phyloP scores from a whole-genome alignment of 2,888 invertebrate species.

The Eristalinus sepulchralis region DNA sequence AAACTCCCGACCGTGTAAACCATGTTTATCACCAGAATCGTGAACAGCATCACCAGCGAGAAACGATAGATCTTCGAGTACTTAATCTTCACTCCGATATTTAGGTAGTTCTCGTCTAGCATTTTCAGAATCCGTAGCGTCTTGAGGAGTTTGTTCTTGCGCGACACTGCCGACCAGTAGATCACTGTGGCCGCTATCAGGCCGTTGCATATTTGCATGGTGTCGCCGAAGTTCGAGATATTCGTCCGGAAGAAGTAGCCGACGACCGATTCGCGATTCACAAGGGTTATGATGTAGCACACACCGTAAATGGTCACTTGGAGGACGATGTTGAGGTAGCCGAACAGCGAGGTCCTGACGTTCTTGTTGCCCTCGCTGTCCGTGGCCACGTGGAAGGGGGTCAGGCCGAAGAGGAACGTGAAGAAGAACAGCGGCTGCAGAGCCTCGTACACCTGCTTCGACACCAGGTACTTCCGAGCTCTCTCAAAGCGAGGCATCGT shows the following conservation, averaged over 20 bases:
- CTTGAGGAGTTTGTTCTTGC: constrained; percentile 75
- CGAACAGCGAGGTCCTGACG: constrained; percentile 74
- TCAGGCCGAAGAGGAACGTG: constrained; percentile 78
- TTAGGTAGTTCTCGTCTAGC: constrained; percentile 76
- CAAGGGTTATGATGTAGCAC: constrained; percentile 74
- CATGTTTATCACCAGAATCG: constrained; percentile 76
- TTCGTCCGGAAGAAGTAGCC: constrained; percentile 79
- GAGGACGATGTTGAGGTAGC: constrained; percentile 72
- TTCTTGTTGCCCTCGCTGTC: constrained; percentile 75
- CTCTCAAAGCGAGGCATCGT: constrained; percentile 24
- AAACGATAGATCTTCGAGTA: constrained; percentile 78
- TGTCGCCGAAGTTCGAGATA: constrained; percentile 78
- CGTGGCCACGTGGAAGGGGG: constrained; percentile 77
- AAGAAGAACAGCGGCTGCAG: constrained; percentile 77
- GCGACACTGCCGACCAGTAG: constrained; percentile 76
- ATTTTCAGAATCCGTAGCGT: constrained; percentile 75
- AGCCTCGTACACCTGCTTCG: constrained; percentile 78
- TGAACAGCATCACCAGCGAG: constrained; percentile 75
- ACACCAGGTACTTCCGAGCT: constrained; percentile 77
- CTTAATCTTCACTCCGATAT: constrained; percentile 77
- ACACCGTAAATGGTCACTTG: constrained; percentile 71
- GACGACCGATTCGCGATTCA: constrained; percentile 77
- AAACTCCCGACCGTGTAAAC: constrained; percentile 78
- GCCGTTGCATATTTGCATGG: constrained; percentile 77
- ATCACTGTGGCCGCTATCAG: constrained; percentile 77